These are phyloP conservation scores for Ormyrus thymus DNA, from an alignment of 2,888 invertebrate genomes.

Conservation along the genomic window DNA sequence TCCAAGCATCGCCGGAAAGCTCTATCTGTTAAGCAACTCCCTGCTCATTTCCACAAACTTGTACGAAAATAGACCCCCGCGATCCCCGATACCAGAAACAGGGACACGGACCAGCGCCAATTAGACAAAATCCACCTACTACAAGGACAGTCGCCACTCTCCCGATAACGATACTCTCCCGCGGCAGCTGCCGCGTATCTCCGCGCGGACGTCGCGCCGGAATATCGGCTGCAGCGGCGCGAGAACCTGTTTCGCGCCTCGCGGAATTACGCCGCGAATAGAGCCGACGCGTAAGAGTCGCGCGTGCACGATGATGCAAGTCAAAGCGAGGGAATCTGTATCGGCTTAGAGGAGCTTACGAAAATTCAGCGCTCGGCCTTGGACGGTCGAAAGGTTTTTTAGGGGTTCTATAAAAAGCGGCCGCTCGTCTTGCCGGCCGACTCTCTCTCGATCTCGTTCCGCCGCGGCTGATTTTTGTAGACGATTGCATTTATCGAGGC, in stretches of 20 bases:
- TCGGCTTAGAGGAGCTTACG: no score
- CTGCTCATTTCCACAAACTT: slow-evolving; percentile 26
- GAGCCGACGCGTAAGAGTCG: not conserved
- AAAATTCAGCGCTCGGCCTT: no score
- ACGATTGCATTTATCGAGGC: no score
- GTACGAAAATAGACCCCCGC: slow-evolving; percentile 1
- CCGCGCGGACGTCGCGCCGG: not conserved
- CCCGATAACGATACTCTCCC: slow-evolving; percentile 22
- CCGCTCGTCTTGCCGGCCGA: no score
- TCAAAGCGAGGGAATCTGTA: not conserved
- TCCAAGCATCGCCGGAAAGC: not conserved
- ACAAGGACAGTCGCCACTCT: slow-evolving; percentile 1
- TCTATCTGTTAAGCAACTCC: not conserved
- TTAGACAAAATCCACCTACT: slow-evolving; percentile 47
- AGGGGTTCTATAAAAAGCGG: no score
- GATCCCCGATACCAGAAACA: slow-evolving; percentile 11
- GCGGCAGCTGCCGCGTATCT: not conserved
- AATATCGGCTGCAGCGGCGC: not conserved
- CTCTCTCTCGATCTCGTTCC: no score
- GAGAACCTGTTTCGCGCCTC: slow-evolving; percentile 33
- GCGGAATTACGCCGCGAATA: slow-evolving; percentile 31
- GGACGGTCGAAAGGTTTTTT: no score
- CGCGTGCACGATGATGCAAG: slow-evolving; percentile 17
- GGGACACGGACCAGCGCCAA: slow-evolving; percentile 39
- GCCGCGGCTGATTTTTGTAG: no score